Conservation (phyloP, 2,797 vertebrate species). For the Hippocampus kuda region DNA sequence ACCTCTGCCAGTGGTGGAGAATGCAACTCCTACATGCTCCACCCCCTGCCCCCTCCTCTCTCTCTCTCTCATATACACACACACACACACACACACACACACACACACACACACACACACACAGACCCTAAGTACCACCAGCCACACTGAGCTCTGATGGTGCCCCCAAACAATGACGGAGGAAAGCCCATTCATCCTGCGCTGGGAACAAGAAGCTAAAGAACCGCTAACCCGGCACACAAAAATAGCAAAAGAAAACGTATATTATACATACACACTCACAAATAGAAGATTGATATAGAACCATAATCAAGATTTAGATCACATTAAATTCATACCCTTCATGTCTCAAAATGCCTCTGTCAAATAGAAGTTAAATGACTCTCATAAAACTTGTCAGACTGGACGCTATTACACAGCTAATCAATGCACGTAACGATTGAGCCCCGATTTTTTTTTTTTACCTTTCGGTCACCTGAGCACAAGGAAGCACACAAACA, state of each 20-base stretch:
- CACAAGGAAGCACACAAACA: background rate
- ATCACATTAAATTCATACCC: background rate
- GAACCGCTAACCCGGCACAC: constrained; percentile 46
- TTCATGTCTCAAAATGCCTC: background rate
- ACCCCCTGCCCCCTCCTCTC: constrained; percentile 39
- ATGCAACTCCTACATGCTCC: constrained; percentile 57
- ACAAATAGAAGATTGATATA: constrained; percentile 17
- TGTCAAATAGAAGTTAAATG: background rate
- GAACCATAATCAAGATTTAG: background rate
- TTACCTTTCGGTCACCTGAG: constrained; percentile 28
- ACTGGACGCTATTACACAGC: constrained; percentile 44
- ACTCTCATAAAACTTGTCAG: background rate
- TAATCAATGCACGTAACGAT: constrained; percentile 42
- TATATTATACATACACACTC: constrained; percentile 14
- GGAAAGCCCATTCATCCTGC: constrained; percentile 68
- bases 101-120: background rate
- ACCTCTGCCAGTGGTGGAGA: constrained; percentile 69
- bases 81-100: background rate
- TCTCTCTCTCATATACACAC: constrained; percentile 15
- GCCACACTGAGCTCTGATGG: constrained; percentile 42
- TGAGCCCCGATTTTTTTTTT: constrained; percentile 27
- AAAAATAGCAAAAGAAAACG: constrained; percentile 34
- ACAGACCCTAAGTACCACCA: constrained; percentile 21
- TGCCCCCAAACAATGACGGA: constrained; percentile 69
- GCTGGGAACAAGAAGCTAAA: constrained; percentile 58